phyloP scores from a whole-genome alignment of 2,113 vertebrate species.

The Charadrius vociferus region DNA sequence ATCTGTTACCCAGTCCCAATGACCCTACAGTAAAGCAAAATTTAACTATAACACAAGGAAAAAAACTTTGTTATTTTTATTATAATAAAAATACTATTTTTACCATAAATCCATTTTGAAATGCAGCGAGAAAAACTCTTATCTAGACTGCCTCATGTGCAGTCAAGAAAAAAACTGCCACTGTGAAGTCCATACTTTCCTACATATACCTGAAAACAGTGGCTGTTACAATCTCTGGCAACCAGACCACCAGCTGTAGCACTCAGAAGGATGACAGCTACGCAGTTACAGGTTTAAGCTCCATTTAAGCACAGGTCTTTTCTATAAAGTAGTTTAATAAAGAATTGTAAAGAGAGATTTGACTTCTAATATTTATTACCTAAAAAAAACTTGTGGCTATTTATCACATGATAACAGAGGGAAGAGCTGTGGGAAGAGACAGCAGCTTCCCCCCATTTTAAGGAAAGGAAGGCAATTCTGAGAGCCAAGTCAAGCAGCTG shows the following conservation, averaged over 20 bases:
- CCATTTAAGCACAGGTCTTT: background rate
- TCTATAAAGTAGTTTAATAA: background rate
- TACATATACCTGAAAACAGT: background rate
- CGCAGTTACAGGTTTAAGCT: background rate
- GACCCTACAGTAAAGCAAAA: conserved; percentile 73
- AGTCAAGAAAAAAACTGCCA: background rate
- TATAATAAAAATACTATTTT: background rate
- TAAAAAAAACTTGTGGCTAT: background rate
- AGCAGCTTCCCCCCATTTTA: background rate
- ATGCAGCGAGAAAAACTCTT: background rate
- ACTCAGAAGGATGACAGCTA: background rate
- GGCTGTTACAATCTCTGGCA: background rate
- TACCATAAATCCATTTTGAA: background rate
- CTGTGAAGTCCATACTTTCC: background rate
- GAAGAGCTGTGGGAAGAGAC: background rate
- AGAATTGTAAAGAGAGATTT: background rate
- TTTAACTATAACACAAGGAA: background rate
- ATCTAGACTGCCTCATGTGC: background rate
- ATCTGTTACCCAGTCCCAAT: conserved; percentile 83
- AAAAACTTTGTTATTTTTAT: background rate
- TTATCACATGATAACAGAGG: background rate
- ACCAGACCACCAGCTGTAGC: background rate
- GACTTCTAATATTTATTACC: background rate
- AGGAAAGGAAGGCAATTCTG: background rate
- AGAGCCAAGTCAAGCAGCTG: background rate